Base-by-base conservation (phyloP, 1,140 invertebrate genomes). In the Argopecten irradians region DNA sequence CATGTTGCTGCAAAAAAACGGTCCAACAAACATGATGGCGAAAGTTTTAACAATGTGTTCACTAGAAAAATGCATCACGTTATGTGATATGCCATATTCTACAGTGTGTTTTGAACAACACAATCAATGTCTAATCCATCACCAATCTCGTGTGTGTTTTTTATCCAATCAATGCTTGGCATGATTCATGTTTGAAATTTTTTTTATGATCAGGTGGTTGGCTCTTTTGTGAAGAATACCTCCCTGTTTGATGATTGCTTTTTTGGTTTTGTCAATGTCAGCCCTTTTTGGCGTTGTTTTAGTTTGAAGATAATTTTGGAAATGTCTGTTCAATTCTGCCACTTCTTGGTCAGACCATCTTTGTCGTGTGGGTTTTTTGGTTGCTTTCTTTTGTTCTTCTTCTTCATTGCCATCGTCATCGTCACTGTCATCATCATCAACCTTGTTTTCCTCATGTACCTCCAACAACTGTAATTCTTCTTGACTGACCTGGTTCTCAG, bases 111-210 rank as follows among this genome's bases (percentile, higher is more conserved):
- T n/a, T n/a, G n/a, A n/a, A n/a, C n/a, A n/a, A n/a, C n/a, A n/a
- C n/a, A n/a, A n/a, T n/a, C n/a, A n/a, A n/a, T n/a, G n/a, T n/a
- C n/a, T n/a, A n/a, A n/a, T n/a, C n/a, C n/a, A n/a, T n/a, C n/a
- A n/a, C n/a, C n/a, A n/a, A n/a, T n/a, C n/a, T n/a, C n/a, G n/a
- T n/a, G n/a, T n/a, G n/a, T n/a, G n/a, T n/a, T n/a, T n/a, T n/a
- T n/a, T 13, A 46, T 19, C 43, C 3, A 19, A 16, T 46, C 43
- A 46, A 22, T 46, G 43, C 3, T 87, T 87, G 35, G 86, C 19
- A 35, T 87, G 86, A 55, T 87, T 87, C 86, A 87, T 87, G 39
- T 87, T 87, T 14, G 86, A 87, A 39, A 87, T 87, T 39, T 87
- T 87, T 83, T 87, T 87, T 19, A 87, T 83, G 22, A 87, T 87